Base-by-base conservation (phyloP, 2,797 vertebrate genomes). In the Acanthis flammea region DNA sequence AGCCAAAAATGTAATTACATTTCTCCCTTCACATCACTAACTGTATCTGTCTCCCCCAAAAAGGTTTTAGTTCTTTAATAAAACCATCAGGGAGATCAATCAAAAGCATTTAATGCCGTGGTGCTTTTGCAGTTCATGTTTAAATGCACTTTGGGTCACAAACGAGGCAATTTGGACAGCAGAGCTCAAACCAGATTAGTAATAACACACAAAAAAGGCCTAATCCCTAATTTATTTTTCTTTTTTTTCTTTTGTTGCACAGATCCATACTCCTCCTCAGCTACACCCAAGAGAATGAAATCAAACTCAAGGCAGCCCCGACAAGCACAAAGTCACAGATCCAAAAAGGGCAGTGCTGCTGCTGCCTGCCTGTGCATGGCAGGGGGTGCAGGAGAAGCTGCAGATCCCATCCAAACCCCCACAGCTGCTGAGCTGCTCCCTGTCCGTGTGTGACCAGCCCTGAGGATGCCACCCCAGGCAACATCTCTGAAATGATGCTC, bases 61-160 rank as follows among this genome's bases (percentile, higher is more conserved):
- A 96, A 84, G 87, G 87, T 90, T 95, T 95, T 90, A 94, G 94
- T 95, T 96, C 92, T 95, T 96, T 96, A 95, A 97, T 95, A 96
- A 95, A 96, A 95, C 88, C 95, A 97, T 94, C 94, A 92, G 80
- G 85, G 88, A 97, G 91, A 97, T 97, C 96, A 96, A 97, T 97
- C 95, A 95, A 78, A 97, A 96, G 66, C 95, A 96, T 97, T 97
- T 97, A 96, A 97, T 95, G 92, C 87, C 0, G 7, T 74, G 79
- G 77, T 91, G 92, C 86, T 96, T 95, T 94, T 90, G 88, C 82
- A 96, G 95, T 97, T 96, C 95, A 96, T 91, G 92, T 96, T 96
- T 96, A 97, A 97, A 97, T 96, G 95, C 88, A 96, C 94, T 96
- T 41, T 86, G 86, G 95, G 95, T 96, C 94, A 94, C 95, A 94